Evolutionary conservation across 2,113 vertebrate genomes (phyloP).

Genomic region (Morone chrysops): DNA sequence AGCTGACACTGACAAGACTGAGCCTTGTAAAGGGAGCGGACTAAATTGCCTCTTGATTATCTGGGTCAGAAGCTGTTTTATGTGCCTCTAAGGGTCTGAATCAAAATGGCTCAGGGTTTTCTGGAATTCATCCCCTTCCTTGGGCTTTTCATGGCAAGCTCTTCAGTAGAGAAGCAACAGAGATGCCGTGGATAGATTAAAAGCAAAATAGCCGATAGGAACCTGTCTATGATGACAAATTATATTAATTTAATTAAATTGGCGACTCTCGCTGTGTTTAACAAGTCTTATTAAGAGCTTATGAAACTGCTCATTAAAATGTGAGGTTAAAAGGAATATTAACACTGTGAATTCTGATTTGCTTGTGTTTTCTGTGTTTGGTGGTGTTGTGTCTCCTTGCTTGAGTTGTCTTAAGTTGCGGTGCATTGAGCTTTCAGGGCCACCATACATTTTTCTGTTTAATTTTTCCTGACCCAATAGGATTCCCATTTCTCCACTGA

Average conservation of each 20-base stretch:
- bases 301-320: neutral
- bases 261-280: neutral
- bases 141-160: conserved; percentile 3
- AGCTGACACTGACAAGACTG: conserved; percentile 21
- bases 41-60: conserved; percentile 44
- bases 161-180: neutral
- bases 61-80: conserved; percentile 60
- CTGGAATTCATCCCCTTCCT: neutral
- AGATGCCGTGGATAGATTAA: neutral
- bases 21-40: conserved; percentile 22
- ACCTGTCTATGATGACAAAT: neutral
- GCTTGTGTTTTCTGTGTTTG: too few relatives aligned
- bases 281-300: neutral
- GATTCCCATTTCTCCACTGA: neutral
- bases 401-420: too few relatives aligned
- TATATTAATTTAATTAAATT: neutral
- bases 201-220: neutral
- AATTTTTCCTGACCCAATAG: neutral
- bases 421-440: neutral
- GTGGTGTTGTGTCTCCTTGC: too few relatives aligned
- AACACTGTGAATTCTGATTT: too few relatives aligned
- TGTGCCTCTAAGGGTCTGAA: conserved; percentile 1
- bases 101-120: conserved; percentile 37
- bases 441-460: neutral
- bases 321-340: too few relatives aligned